Evolutionary conservation across 2,797 vertebrate species (phyloP).

Genomic region (Argya squamiceps): DNA sequence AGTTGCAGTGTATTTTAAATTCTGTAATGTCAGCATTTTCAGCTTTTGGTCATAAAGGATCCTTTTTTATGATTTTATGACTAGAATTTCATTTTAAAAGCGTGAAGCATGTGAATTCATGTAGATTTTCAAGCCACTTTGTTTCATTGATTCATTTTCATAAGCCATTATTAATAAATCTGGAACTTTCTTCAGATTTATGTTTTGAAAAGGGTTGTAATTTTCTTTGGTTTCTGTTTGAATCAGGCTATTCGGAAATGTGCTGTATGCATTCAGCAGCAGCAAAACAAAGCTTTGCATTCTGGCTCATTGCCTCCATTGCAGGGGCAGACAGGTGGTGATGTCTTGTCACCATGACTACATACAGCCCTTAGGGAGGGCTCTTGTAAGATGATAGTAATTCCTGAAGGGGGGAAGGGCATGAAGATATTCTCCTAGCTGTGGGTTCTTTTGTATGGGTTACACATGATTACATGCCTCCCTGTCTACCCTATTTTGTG

Average conservation of each 20-base stretch:
- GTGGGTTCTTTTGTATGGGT: not conserved
- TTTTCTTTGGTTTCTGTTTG: not conserved
- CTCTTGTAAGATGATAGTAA: conserved; percentile 36
- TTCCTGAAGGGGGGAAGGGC: conserved; percentile 42
- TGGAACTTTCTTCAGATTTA: not conserved
- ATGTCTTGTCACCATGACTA: conserved; percentile 76
- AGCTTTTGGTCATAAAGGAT: not conserved
- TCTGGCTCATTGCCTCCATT: conserved; percentile 42
- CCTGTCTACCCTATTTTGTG: not conserved
- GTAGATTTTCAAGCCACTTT: not conserved
- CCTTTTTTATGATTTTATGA: not conserved
- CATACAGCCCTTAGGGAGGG: conserved; percentile 61
- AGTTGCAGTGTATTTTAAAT: not conserved
- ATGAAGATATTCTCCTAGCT: not conserved
- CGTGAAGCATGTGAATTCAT: not conserved
- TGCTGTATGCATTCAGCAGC: not conserved
- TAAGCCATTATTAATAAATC: not conserved
- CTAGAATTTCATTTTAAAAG: not conserved
- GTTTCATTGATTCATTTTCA: not conserved
- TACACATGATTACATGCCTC: not conserved
- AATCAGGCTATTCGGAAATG: not conserved
- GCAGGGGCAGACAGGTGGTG: conserved; percentile 66
- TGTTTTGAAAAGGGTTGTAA: not conserved
- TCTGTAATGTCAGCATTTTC: not conserved
- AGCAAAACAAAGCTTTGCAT: conserved; percentile 36